Percentiles rank a stretch among this genome's conserved stretches.
phyloP scores from a whole-genome alignment of 2,797 vertebrate genomes.

The Pseudomugil tenellus region DNA sequence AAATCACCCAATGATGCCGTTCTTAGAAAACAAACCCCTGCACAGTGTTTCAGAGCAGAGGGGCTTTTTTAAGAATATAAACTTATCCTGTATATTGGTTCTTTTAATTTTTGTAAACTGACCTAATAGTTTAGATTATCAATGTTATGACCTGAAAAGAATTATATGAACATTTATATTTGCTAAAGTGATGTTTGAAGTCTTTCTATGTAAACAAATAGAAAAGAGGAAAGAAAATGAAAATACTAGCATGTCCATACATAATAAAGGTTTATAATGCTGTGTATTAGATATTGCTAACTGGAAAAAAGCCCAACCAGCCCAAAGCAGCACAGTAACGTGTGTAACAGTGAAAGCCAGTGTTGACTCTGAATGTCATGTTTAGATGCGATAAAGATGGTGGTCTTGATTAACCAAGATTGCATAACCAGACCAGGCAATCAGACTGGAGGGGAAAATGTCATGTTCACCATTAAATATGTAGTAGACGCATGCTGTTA shows the following conservation, averaged over 20 bases:
- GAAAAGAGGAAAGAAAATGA: neutral
- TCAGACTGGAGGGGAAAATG: conserved; percentile 28
- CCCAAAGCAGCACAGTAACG: conserved; percentile 1
- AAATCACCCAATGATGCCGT: neutral
- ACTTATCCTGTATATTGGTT: neutral
- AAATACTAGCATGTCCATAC: neutral
- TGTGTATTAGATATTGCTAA: neutral
- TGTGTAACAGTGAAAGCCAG: conserved; percentile 36
- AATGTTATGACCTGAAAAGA: neutral
- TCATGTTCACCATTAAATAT: conserved; percentile 67
- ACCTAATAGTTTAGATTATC: neutral
- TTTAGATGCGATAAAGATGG: conserved; percentile 6
- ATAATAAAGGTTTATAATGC: neutral
- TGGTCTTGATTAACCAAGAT: conserved; percentile 37
- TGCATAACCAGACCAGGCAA: conserved; percentile 30
- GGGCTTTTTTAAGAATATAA: too few species aligned
- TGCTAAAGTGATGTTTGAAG: too few species aligned
- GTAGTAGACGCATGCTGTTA: conserved; percentile 67
- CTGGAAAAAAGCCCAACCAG: too few species aligned
- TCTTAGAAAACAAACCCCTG: neutral
- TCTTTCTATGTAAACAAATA: neutral
- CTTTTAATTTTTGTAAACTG: neutral
- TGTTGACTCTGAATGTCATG: conserved; percentile 55
- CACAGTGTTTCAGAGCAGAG: neutral
- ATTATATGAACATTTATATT: neutral